Percentiles rank a stretch among this genome's conserved stretches.
Evolutionary conservation across 1,140 invertebrate genomes (phyloP).

Genomic region (Drosophila athabasca): DNA sequence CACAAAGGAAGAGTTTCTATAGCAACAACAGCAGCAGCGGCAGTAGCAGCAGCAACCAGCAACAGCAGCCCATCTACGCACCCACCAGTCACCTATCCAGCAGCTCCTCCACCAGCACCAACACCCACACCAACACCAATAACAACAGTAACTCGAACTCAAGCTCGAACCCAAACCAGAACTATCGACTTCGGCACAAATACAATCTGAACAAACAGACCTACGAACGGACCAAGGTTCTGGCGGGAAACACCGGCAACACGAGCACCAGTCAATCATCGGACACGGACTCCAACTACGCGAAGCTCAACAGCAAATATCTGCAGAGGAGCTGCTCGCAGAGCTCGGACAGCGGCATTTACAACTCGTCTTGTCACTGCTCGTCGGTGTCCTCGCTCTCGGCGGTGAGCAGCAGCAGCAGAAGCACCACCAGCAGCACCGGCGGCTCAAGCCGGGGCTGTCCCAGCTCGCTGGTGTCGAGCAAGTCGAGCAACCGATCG

Average conservation of each 20-base stretch:
- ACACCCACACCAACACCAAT: neutral
- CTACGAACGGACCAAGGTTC: conserved; percentile 70
- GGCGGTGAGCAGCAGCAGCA: conserved; percentile 59
- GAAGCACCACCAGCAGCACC: conserved; percentile 58
- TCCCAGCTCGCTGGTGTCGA: conserved; percentile 57
- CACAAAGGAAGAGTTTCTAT: conserved; percentile 36
- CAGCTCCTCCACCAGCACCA: conserved; percentile 39
- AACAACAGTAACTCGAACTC: conserved; percentile 34
- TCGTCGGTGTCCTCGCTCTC: conserved; percentile 75
- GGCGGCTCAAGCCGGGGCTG: conserved; percentile 66
- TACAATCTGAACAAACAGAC: conserved; percentile 74
- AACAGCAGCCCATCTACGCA: conserved; percentile 50
- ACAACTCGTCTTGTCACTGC: conserved; percentile 81
- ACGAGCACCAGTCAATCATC: conserved; percentile 33
- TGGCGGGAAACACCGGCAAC: conserved; percentile 5
- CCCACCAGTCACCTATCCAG: conserved; percentile 55
- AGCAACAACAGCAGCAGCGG: conserved; percentile 40
- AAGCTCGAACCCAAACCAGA: conserved; percentile 18
- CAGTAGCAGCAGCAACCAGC: conserved; percentile 49
- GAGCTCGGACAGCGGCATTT: conserved; percentile 79
- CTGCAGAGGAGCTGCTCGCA: conserved; percentile 63
- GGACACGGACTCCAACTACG: conserved; percentile 68
- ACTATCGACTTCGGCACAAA: conserved; percentile 71
- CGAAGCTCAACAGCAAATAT: conserved; percentile 55
- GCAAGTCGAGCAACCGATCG: conserved; percentile 84